Base-by-base conservation (phyloP, 2,113 vertebrate genomes). In the Tachysurus fulvidraco region DNA sequence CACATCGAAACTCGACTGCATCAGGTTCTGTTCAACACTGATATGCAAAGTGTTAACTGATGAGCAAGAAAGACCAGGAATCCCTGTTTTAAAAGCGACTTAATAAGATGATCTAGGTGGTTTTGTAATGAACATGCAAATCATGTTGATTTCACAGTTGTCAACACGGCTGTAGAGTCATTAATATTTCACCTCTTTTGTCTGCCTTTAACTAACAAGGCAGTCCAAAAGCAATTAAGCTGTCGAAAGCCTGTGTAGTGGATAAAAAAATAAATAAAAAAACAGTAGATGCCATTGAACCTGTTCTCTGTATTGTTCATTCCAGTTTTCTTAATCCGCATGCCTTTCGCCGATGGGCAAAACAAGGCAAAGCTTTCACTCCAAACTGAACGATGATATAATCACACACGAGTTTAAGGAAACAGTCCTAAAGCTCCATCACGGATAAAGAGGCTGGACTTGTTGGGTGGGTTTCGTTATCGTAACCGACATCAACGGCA, bases 371-470 rank as follows among this genome's bases (percentile, higher is more conserved):
- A 52, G 30, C 36, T 62, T 54, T 57, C 19, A 28, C 25, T 76
- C 41, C 46, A n/a, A 30, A 23, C 12, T 54, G 13, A 81, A 59
- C 3, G 12, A 30, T 50, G 54, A 4, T 25, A 13, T 55, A 79
- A 64, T 84, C 44, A 41, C 4, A 83, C 57, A 11, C 41, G 21
- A 7, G 55, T 71, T 88, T 11, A 54, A 7, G 9, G 69, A 84
- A 64, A 30, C 57, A 79, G 84, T 36, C 71, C 50, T 28, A 6
- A 50, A 60, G 19, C 83, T 86, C 36, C 81, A 77, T 80, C 36
- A 83, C 0, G 54, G 88, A 69, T 86, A 60, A 82, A 19, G 16
- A 88, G 67, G 83, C 30, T 74, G 88, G 91, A 93, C 91, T 83
- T 65, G 91, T 85, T 79, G 28, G 80, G 50, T 59, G 17, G 44